Percentiles rank a stretch among this genome's conserved stretches.
Evolutionary conservation across 2,797 vertebrate genomes (phyloP).

Genomic region (Triplophysa bombifrons): DNA sequence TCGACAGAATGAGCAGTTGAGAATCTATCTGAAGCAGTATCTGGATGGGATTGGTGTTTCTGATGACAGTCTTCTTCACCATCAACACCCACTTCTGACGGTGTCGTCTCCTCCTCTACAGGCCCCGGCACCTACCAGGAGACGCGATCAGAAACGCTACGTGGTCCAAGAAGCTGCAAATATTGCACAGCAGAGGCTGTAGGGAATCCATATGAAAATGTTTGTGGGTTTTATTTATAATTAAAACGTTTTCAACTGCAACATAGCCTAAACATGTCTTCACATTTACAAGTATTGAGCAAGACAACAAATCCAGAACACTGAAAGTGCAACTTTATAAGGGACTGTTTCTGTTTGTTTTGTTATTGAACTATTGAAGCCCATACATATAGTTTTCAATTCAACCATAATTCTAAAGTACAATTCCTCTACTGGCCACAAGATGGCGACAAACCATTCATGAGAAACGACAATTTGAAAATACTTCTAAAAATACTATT

Average conservation of each 20-base stretch:
- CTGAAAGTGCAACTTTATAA: neutral
- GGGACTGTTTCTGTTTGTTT: neutral
- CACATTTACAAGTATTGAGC: neutral
- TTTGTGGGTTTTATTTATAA: neutral
- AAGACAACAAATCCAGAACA: neutral
- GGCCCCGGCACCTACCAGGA: constrained; percentile 9
- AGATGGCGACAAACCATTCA: neutral
- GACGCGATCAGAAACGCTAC: constrained; percentile 41
- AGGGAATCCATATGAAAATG: neutral
- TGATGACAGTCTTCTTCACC: constrained; percentile 63
- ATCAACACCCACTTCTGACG: constrained; percentile 68
- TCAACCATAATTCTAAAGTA: neutral
- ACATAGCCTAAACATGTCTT: neutral
- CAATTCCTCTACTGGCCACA: neutral
- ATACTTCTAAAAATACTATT: neutral
- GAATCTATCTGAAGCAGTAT: constrained; percentile 74
- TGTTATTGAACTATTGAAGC: neutral
- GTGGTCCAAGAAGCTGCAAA: constrained; percentile 65
- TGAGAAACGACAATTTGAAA: neutral
- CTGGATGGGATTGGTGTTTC: constrained; percentile 73
- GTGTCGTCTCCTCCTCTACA: constrained; percentile 51
- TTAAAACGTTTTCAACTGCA: neutral
- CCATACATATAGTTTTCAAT: neutral
- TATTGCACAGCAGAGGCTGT: constrained; percentile 62
- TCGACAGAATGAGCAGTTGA: constrained; percentile 71